Evolutionary conservation across 1,140 invertebrate genomes (phyloP), one percentile per base, ranked within the genome.

Genomic region (Cylas formicarius): DNA sequence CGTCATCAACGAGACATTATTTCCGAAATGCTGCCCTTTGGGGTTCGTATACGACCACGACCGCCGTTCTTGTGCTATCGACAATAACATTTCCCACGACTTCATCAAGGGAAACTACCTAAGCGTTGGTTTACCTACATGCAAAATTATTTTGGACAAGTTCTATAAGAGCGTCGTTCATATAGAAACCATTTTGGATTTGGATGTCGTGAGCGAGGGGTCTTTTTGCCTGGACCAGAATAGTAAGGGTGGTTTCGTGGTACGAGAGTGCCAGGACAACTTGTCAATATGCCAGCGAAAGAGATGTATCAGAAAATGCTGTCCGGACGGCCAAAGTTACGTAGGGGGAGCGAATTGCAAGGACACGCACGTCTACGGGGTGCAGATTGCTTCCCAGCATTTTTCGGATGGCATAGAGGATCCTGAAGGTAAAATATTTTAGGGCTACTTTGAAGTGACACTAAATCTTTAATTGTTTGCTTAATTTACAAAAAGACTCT

Each of bases 291-390:
- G 53, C 38, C 18, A 29, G 6, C 6, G 34, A 11, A 38, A 26
- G 8, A 40, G 23, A 18, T 56, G 53, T 26, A 28, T 56, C 2
- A 40, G 34, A 16, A 56, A 56, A 17, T 56, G 53, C 17, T 56
- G 53, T 28, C 35, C 40, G 4, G 54, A 56, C 44, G 54, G 54
- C 0, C 47, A 53, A 20, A 56, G 54, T 37, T 56, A 45, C 18
- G 35, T 53, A 16, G 28, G 32, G 23, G 51, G 54, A 10, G 2
- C 23, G 3, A 35, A 40, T 6, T 56, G 54, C 27, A 8, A 10
- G 16, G 45, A 56, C 33, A 53, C 54, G 4, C 51, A 43, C 14
- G 22, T 9, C 8, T 17, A 56, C 21, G 54, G 54, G 10, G 8
- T 56, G 7, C 13, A 5, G 4, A 6, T 31, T 5, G 11, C 7